Base-by-base conservation (phyloP, 2,888 invertebrate species). In the Leucania comma region DNA sequence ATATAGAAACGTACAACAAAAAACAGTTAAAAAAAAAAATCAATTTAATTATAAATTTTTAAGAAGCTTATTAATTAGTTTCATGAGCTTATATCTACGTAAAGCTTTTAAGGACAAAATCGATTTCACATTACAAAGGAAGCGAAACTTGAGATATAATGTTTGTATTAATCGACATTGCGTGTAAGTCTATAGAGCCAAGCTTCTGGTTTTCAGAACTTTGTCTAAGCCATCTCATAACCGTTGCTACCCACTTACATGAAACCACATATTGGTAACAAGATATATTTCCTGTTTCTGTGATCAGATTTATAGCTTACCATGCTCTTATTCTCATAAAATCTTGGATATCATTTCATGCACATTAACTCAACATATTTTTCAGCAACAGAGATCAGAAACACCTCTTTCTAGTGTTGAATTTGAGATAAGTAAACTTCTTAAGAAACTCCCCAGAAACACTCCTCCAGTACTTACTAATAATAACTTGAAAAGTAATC, bases 211-310 rank as follows among this genome's bases (percentile, higher is more conserved):
- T 63, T 68, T 67, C 57, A n/a, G 57, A 79, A 69, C 64, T 77
- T 72, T 63, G 50, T 64, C 51, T 66, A 72, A 71, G 62, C 54
- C 62, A 65, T 68, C 48, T 29, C 35, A 42, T 26, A 60, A 64
- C 24, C 22, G 38, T 50, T 68, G 61, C 58, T 53, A 79, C 64
- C 68, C 68, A 74, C 74, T 78, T 78, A 54, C 50, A 58, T 57
- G 42, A 73, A 63, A 68, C 74, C 63, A 68, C 57, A 35, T 32
- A 50, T 46, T 9, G 50, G 26, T 60, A 29, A 67, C 32, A 10
- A 6, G 32, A 9, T 35, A 35, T 50, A 68, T 61, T 38, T 61
- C 38, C 24, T 54, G 24, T 9, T 20, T 12, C 12, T 22, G 6
- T 10, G 10, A 29, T 48, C 20, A 22, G 9, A 9, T 35, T 29